Base-by-base conservation (phyloP, 1,140 invertebrate species). In the Acromyrmex charruanus region DNA sequence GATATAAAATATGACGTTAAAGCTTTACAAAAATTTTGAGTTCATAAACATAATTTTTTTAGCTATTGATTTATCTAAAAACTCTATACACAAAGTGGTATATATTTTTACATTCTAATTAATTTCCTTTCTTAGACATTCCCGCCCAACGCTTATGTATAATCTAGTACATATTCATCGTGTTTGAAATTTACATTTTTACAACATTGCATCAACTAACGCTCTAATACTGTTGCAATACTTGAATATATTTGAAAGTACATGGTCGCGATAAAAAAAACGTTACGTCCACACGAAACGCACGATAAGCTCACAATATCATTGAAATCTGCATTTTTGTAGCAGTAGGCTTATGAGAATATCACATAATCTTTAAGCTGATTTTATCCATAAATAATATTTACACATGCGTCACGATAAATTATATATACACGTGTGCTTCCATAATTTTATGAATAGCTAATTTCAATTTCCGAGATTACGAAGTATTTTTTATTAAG, bases 81-180 rank as follows among this genome's bases (percentile, higher is more conserved):
- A 31, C 5, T 25, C n/a, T 14, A 31, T 28, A 44, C 44, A 58
- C 28, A 31, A 80, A 25, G 7, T 44, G 21, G 25, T 16, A 28
- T 69, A 58, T 25, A 39, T 58, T 53, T 72, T 49, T 65, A 35
- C 51, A 69, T 35, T 82, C 58, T 49, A 72, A 72, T 82, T 59
- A 61, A 72, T 72, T 72, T 72, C 25, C 14, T 59, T 28, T 74
- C 18, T 72, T 44, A 58, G n/a, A 55, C 31, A 53, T 35, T 53
- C 14, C 53, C 65, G 9, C 18, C 39, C 28, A 35, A 44, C 7
- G 55, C 55, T 80, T 68, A 68, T 39, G 12, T 44, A 7, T 58
- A 72, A 71, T 49, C 66, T 82, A 31, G 25, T 72, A 61, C 68
- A 72, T 82, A 82, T 82, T 82, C 55, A 82, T 49, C 18, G 9